phyloP scores from a whole-genome alignment of 2,888 invertebrate species.

The Allygus modestus region DNA sequence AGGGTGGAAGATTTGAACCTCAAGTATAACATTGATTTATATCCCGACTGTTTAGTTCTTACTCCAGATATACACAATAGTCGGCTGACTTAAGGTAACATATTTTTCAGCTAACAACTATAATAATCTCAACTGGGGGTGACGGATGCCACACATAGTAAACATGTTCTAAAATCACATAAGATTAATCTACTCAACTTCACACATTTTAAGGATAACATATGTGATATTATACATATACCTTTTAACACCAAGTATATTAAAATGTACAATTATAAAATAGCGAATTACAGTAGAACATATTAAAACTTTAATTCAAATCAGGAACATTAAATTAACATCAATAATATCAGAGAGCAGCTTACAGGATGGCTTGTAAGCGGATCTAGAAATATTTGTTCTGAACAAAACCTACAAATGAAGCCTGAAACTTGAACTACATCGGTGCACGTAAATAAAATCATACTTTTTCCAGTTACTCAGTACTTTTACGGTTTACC shows the following conservation, averaged over 20 bases:
- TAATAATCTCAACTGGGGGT: background rate
- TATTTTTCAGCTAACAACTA: background rate
- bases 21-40: background rate
- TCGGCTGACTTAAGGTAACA: background rate
- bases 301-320: too few species aligned
- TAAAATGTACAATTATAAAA: background rate
- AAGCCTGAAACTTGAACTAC: too few species aligned
- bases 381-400: too few species aligned
- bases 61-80: background rate
- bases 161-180: background rate
- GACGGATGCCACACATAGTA: background rate
- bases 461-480: too few species aligned
- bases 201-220: background rate
- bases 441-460: too few species aligned
- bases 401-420: too few species aligned
- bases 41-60: too few species aligned
- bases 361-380: too few species aligned
- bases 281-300: too few species aligned
- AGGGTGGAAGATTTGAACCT: background rate
- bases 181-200: background rate
- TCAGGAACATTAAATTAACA: too few species aligned
- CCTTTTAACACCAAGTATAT: background rate
- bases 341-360: too few species aligned
- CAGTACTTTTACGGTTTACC: too few species aligned
- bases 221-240: background rate